Base-by-base conservation (phyloP, 2,888 invertebrate genomes). In the Tenthredo mesomela region DNA sequence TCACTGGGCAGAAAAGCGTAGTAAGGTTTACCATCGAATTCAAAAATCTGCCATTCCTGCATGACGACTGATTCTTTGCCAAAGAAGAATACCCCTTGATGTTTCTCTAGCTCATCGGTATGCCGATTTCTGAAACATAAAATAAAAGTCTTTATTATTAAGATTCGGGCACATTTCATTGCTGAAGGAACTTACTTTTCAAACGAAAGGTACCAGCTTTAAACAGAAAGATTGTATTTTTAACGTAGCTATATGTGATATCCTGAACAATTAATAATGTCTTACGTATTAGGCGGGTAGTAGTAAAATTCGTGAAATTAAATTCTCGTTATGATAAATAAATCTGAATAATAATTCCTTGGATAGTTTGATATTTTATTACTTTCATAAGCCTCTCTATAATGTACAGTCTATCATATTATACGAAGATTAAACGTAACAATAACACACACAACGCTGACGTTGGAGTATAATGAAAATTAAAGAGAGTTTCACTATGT, bases 11-110 rank as follows among this genome's bases (percentile, higher is more conserved):
- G 89, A 85, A 93, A 93, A 4, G 93, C 93, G 87, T 93, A 93
- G 89, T 92, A 93, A 0, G 92, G 92, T 21, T 91, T 93, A 18
- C 93, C 93, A 83, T 93, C 92, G 84, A 93, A 93, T 70, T 93
- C 93, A 85, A 93, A 88, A 85, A 93, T 93, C 85, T 93, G 93
- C 93, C 93, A 93, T 82, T 93, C 93, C 84, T 89, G 90, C 93
- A 93, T 93, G 15, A 92, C 89, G 71, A 93, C 89, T 21, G 93
- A 91, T 84, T 91, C 92, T 70, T 91, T 90, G 84, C 92, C 91
- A 89, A 90, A 92, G 88, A 92, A 89, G 87, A 93, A 93, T 84
- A 92, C 88, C 47, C 93, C 93, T 67, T 91, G 92, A 18, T 88
- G 85, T 54, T 87, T 86, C 21, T 37, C 84, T 43, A 61, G 65